Conservation (phyloP, 30 jellyfish, hydroid and myxozoan genomes). For the Turritopsis dohrnii region DNA sequence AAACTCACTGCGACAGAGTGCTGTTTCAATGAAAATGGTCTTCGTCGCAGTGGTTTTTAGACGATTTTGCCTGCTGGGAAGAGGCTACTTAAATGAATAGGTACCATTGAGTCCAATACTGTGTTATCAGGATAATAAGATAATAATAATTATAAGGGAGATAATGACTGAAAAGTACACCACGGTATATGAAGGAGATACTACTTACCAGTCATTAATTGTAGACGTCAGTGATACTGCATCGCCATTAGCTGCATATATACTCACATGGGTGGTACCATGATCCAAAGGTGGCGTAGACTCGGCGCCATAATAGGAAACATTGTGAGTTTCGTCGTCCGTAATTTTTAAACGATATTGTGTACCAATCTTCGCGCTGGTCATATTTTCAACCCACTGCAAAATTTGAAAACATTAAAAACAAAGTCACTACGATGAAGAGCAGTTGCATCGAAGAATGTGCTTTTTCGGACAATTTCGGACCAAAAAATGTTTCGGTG, state of each 20-base stretch:
- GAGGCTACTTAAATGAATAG: too few species aligned
- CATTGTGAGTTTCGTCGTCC: constrained; percentile 78
- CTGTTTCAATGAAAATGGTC: too few species aligned
- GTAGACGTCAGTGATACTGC: constrained; percentile 94
- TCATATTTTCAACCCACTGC: constrained; percentile 90
- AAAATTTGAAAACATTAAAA: background rate
- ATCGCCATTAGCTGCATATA: constrained; percentile 92
- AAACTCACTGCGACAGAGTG: too few species aligned
- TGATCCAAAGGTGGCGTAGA: constrained; percentile 67
- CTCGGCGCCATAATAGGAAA: constrained; percentile 76
- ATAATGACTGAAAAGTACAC: too few species aligned
- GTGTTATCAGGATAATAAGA: too few species aligned
- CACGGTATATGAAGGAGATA: background rate
- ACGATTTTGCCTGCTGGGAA: too few species aligned
- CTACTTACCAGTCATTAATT: constrained; percentile 83
- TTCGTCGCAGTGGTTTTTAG: too few species aligned
- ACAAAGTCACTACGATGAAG: background rate
- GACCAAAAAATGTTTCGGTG: too few species aligned
- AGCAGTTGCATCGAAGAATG: background rate
- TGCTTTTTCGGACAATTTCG: background rate
- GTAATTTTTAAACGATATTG: constrained; percentile 67
- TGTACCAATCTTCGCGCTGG: constrained; percentile 77
- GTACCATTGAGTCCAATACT: too few species aligned
- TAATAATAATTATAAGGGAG: too few species aligned
- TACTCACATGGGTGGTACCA: constrained; percentile 96